These are phyloP conservation scores for Sarcophaga variegata DNA, from an alignment of 2,888 invertebrate genomes.

Conservation along the genomic window DNA sequence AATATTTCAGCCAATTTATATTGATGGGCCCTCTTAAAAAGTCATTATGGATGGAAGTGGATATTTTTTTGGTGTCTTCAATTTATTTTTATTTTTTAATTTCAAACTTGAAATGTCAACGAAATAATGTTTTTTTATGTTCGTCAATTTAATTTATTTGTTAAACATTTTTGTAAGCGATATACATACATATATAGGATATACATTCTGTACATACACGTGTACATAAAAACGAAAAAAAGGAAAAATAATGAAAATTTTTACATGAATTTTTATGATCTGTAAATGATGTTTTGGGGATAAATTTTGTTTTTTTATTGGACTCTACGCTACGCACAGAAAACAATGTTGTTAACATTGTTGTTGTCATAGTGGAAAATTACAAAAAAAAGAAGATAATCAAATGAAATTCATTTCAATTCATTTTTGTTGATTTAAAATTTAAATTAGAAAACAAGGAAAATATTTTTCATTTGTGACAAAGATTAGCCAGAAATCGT, in stretches of 20 bases:
- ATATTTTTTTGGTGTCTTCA: neutral
- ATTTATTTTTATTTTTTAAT: conserved; percentile 13
- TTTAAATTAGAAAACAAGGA: neutral
- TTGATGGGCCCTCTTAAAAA: conserved; percentile 21
- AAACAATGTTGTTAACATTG: neutral
- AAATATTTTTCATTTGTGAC: neutral
- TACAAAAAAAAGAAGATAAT: too few relatives aligned
- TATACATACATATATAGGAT: too few relatives aligned
- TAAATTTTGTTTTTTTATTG: conserved; percentile 10
- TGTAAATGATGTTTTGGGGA: conserved; percentile 13
- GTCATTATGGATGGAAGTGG: conserved; percentile 1
- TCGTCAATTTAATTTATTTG: conserved; percentile 32
- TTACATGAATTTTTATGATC: conserved; percentile 41
- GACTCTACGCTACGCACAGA: neutral
- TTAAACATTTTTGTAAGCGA: conserved; percentile 4
- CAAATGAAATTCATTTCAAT: conserved; percentile 22
- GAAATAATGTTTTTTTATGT: conserved; percentile 17
- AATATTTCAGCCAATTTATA: conserved; percentile 32
- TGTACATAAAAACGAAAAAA: conserved; percentile 1
- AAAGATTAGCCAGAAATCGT: conserved; percentile 14
- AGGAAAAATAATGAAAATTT: neutral
- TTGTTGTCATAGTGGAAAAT: neutral
- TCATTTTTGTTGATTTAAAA: neutral
- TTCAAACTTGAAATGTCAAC: conserved; percentile 2
- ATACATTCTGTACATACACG: neutral